Conservation (phyloP, 2,797 vertebrate genomes). For the Cyclopterus lumpus region DNA sequence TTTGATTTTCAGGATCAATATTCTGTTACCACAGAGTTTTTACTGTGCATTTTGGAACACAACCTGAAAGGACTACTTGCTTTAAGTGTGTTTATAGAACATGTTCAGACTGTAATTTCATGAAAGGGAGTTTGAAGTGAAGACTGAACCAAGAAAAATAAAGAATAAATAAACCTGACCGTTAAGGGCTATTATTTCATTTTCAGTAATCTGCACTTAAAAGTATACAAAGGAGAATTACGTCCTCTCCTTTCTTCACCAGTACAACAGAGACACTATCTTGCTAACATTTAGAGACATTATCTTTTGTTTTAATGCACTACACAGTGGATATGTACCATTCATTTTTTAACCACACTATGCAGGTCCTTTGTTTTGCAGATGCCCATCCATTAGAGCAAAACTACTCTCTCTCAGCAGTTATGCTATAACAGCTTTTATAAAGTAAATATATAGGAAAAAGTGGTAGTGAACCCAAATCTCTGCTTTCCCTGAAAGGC, state of each 20-base stretch:
- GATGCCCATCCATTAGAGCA: slow-evolving; percentile 28
- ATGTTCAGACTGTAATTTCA: slow-evolving; percentile 6
- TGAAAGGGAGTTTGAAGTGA: slow-evolving; percentile 10
- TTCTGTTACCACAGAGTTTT: not conserved
- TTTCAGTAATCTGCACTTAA: slow-evolving; percentile 26
- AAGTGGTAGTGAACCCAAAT: slow-evolving; percentile 25
- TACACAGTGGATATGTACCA: slow-evolving; percentile 27
- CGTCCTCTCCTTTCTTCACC: slow-evolving; percentile 3
- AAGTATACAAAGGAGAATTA: slow-evolving; percentile 48
- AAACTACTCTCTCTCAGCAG: slow-evolving; percentile 19
- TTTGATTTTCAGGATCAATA: slow-evolving; percentile 18
- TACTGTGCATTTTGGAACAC: not conserved
- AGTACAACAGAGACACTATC: slow-evolving; percentile 8
- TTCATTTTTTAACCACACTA: slow-evolving; percentile 16
- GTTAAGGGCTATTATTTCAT: not conserved
- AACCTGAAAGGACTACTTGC: slow-evolving; percentile 1
- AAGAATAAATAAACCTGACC: slow-evolving; percentile 9
- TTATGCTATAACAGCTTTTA: slow-evolving; percentile 25
- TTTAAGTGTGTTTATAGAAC: not conserved
- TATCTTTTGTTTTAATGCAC: slow-evolving; percentile 23
- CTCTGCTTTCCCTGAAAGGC: slow-evolving; percentile 57
- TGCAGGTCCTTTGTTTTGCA: not conserved
- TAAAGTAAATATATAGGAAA: slow-evolving; percentile 23
- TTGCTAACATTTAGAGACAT: not conserved
- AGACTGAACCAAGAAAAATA: slow-evolving; percentile 8